These are phyloP conservation scores for Mastomys coucha DNA, from an alignment of 2,113 vertebrate species.

Conservation along the genomic window DNA sequence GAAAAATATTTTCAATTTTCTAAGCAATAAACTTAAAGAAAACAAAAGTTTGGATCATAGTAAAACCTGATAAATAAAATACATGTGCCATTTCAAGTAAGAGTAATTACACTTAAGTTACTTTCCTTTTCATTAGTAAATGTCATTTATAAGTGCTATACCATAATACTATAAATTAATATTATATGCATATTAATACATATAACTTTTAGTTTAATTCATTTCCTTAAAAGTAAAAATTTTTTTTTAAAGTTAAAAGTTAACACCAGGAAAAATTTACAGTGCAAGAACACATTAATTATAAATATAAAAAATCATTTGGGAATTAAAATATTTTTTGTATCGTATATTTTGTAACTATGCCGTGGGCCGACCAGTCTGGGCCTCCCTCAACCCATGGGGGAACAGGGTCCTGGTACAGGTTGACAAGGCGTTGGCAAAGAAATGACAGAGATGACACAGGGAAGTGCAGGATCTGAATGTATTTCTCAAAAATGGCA, in stretches of 20 bases:
- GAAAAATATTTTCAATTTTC: slow-evolving; percentile 56
- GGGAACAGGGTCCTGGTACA: too few relatives aligned
- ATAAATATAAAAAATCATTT: slow-evolving; percentile 24
- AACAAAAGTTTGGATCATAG: slow-evolving; percentile 15
- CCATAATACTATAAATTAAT: not conserved
- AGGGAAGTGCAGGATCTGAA: too few relatives aligned
- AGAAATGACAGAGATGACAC: too few relatives aligned
- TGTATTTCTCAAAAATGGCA: too few relatives aligned
- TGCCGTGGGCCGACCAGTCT: too few relatives aligned
- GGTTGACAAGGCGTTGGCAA: too few relatives aligned
- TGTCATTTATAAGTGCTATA: not conserved
- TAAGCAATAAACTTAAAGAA: slow-evolving; percentile 4
- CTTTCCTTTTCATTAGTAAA: slow-evolving; percentile 4
- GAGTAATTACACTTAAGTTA: not conserved
- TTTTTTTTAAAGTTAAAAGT: slow-evolving; percentile 9
- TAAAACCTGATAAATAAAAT: slow-evolving; percentile 44
- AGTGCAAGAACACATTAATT: slow-evolving; percentile 23
- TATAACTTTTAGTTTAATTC: not conserved
- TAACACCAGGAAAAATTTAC: slow-evolving; percentile 18
- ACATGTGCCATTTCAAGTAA: slow-evolving; percentile 45
- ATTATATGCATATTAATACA: not conserved
- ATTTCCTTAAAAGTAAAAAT: slow-evolving; percentile 37
- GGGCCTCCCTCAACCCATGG: too few relatives aligned
- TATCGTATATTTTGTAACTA: not conserved
- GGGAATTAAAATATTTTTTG: slow-evolving; percentile 14